phyloP scores from a whole-genome alignment of 2,113 vertebrate species.

The Herpailurus yagouaroundi region DNA sequence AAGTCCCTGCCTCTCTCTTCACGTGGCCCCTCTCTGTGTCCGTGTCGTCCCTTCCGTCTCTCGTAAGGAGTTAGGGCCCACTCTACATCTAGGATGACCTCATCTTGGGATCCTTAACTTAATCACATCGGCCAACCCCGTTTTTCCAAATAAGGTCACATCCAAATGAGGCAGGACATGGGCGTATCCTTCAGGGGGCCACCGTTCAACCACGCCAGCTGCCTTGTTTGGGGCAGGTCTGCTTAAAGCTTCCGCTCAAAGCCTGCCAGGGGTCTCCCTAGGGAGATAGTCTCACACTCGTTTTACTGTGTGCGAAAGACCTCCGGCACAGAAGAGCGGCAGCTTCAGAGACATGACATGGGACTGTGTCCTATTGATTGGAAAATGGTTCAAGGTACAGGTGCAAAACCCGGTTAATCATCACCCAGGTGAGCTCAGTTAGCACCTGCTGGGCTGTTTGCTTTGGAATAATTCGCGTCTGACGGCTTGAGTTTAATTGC shows the following conservation, averaged over 20 bases:
- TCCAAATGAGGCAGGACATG: neutral
- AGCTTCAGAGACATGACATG: accelerated
- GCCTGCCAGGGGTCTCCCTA: neutral
- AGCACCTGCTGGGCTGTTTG: neutral
- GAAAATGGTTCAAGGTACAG: accelerated
- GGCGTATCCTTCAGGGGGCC: neutral
- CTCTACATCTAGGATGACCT: neutral
- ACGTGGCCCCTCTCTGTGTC: neutral
- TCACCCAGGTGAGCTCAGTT: neutral
- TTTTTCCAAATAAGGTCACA: neutral
- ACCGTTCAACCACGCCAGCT: accelerated
- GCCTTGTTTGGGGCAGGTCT: neutral
- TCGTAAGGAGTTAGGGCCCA: neutral
- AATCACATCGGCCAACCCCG: neutral
- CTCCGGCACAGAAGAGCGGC: neutral
- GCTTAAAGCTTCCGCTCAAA: neutral
- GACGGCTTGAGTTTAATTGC: neutral
- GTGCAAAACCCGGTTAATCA: neutral
- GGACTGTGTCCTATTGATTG: neutral
- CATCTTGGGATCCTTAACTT: neutral
- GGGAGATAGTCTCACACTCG: neutral
- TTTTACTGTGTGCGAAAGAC: neutral
- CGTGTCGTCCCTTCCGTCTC: neutral
- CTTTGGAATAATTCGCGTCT: neutral
- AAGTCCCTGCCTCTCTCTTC: neutral